Evolutionary conservation across 2,797 vertebrate genomes (phyloP), one percentile per base, ranked within the genome.

Genomic region (Alca torda): DNA sequence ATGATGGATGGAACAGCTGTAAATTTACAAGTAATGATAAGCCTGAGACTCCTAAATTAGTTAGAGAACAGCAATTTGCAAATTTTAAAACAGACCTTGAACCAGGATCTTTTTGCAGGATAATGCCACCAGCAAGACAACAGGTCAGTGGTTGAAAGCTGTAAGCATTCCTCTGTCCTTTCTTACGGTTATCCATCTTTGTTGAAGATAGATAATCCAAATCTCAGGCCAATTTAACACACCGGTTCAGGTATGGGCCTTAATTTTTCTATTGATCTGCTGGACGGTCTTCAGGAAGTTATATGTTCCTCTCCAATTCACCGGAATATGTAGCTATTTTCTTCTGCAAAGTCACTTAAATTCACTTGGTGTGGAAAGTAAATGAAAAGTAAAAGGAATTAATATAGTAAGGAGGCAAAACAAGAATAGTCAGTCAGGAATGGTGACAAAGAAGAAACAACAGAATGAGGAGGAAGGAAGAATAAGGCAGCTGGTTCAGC

Each of bases 11-110:
- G 92, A 97, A 98, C 97, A 90, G 77, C 95, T 95, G 94, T 97
- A 98, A 97, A 98, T 97, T 97, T 97, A 84, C 89, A 96, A 94
- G 84, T 92, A 97, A 96, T 95, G 89, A 98, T 98, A 97, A 97
- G 82, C 91, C 81, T 41, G 96, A 97, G 97, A 96, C 89, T 98
- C 95, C 91, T 96, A 97, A 96, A 97, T 94, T 93, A 95, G 92
- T 77, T 57, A 91, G 87, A 95, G 82, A 96, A 95, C 70, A 94
- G 72, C 6, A 82, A 78, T 84, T 51, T 90, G 72, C 83, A 93
- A 96, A 97, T 97, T 97, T 96, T 89, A 95, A 97, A 86, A 70
- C 95, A 95, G 95, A 53, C 90, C 45, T 17, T 95, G 94, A 97
- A 83, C 93, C 72, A 95, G 96, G 92, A 95, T 97, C 95, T 96